A percentile compares a stretch with the other conserved stretches of the same genome.
phyloP scores from a whole-genome alignment of 1,140 invertebrate species.

The Melanaphis sacchari region DNA sequence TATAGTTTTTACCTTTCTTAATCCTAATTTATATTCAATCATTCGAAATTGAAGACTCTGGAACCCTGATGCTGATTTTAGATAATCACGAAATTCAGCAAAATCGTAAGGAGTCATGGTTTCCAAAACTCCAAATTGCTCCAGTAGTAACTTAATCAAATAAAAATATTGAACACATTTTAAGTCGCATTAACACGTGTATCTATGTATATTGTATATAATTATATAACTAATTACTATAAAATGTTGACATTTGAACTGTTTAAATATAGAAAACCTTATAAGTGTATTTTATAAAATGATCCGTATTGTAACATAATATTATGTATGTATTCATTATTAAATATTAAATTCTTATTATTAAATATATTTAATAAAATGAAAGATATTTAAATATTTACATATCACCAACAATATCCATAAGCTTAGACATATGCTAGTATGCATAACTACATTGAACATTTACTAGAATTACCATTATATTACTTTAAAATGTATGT shows the following conservation, averaged over 20 bases:
- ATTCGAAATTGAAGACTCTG: slow-evolving; percentile 96
- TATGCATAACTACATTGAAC: neutral
- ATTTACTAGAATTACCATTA: neutral
- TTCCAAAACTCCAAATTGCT: slow-evolving; percentile 96
- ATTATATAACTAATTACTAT: neutral
- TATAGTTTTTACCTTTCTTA: slow-evolving; percentile 71
- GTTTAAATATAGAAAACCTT: neutral
- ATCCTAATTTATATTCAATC: slow-evolving; percentile 95
- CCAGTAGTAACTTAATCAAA: slow-evolving; percentile 81
- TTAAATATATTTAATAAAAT: neutral
- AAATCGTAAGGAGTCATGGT: slow-evolving; percentile 98
- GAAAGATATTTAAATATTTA: neutral
- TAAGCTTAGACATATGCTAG: neutral
- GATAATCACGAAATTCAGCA: slow-evolving; percentile 91
- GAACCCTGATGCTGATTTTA: slow-evolving; percentile 95
- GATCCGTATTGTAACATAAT: neutral
- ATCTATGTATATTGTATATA: neutral
- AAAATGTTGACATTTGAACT: neutral
- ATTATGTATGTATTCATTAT: neutral
- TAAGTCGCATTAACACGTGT: neutral
- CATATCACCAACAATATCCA: neutral
- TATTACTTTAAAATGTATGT: neutral
- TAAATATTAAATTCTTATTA: neutral
- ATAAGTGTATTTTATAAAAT: slow-evolving; percentile 8
- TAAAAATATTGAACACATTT: neutral